Evolutionary conservation across 1,140 invertebrate species (phyloP).

Genomic region (Akabosia matsudoensis): DNA sequence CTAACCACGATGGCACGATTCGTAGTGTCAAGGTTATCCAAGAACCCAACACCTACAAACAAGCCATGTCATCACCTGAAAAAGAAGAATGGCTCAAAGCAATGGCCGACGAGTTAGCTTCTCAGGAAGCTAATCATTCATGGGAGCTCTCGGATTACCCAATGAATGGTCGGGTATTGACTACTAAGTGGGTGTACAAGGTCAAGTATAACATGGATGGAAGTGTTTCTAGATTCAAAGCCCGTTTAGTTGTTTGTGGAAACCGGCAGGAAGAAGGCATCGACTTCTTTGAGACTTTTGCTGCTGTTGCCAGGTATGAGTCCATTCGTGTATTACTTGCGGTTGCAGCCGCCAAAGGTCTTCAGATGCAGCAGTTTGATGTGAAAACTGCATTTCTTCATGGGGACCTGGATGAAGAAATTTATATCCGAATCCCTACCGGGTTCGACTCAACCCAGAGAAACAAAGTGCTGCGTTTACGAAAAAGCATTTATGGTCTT

Average conservation of each 20-base stretch:
- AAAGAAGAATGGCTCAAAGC: slow-evolving; percentile 41
- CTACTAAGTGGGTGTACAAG: slow-evolving; percentile 35
- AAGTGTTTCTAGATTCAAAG: slow-evolving; percentile 40
- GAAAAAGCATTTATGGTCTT: slow-evolving; percentile 46
- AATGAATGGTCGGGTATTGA: slow-evolving; percentile 43
- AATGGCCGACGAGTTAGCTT: slow-evolving; percentile 43
- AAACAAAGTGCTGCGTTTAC: slow-evolving; percentile 21
- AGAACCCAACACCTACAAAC: slow-evolving; percentile 35
- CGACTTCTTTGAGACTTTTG: slow-evolving; percentile 53
- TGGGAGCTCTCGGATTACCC: slow-evolving; percentile 50
- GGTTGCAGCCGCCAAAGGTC: slow-evolving; percentile 44
- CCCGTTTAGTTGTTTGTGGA: slow-evolving; percentile 51
- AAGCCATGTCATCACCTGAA: slow-evolving; percentile 38
- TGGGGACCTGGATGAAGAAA: slow-evolving; percentile 52
- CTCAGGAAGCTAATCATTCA: slow-evolving; percentile 42
- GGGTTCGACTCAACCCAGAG: slow-evolving; percentile 31
- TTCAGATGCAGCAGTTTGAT: slow-evolving; percentile 50
- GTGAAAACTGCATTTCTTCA: slow-evolving; percentile 53
- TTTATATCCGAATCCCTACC: slow-evolving; percentile 52
- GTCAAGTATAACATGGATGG: slow-evolving; percentile 26
- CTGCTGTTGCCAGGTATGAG: slow-evolving; percentile 50
- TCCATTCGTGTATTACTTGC: slow-evolving; percentile 44
- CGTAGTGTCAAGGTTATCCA: neutral
- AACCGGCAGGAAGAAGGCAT: slow-evolving; percentile 50
- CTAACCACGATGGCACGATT: too few relatives aligned